phyloP scores from a whole-genome alignment of 2,797 vertebrate species.

The Anableps anableps region DNA sequence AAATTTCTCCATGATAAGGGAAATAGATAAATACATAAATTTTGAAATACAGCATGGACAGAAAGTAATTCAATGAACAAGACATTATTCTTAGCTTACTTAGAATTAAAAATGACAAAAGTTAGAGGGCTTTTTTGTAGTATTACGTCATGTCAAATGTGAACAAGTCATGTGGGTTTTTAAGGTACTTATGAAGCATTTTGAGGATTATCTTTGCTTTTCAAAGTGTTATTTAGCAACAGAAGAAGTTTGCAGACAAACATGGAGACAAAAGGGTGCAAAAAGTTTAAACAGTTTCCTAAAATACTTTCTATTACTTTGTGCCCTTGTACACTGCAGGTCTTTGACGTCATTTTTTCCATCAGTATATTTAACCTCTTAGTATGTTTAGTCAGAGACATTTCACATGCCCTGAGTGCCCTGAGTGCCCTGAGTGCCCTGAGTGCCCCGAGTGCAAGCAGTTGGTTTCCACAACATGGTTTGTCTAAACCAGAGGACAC shows the following conservation, averaged over 20 bases:
- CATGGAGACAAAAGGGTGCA: too few relatives aligned
- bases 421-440: slow-evolving; percentile 7
- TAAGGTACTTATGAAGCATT: too few relatives aligned
- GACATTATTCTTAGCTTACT: too few relatives aligned
- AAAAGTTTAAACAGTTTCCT: neutral
- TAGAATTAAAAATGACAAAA: too few relatives aligned
- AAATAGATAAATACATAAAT: too few relatives aligned
- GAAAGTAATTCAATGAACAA: too few relatives aligned
- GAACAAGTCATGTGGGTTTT: too few relatives aligned
- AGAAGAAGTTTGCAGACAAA: neutral
- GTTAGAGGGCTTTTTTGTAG: too few relatives aligned
- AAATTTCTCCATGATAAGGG: too few relatives aligned
- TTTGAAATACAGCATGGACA: too few relatives aligned
- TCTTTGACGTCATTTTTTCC: neutral
- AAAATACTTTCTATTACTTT: neutral
- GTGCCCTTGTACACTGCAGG: neutral
- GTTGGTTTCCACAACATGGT: slow-evolving; percentile 26
- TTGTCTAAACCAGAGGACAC: slow-evolving; percentile 3
- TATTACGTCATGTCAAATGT: too few relatives aligned
- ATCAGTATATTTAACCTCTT: slow-evolving; percentile 37
- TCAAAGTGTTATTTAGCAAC: neutral
- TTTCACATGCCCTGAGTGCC: slow-evolving; percentile 37
- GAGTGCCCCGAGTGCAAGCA: slow-evolving; percentile 20
- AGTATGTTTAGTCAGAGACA: slow-evolving; percentile 45
- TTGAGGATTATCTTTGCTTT: neutral